Evolutionary conservation across 2,888 invertebrate genomes (phyloP).

Genomic region (Erynnis tages): DNA sequence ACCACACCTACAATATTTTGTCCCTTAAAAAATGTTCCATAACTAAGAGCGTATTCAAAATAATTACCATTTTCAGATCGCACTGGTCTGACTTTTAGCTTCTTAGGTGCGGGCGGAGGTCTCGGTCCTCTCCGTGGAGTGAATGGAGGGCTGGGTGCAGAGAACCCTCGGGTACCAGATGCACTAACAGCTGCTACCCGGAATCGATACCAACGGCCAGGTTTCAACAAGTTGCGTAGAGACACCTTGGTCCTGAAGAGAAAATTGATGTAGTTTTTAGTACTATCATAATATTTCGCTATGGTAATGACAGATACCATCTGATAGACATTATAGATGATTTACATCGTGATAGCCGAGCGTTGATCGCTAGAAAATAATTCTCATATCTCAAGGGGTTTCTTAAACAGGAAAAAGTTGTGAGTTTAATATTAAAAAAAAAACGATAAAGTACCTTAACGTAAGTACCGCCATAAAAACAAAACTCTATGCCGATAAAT

Average conservation of each 20-base stretch:
- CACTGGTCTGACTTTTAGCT: conserved; percentile 79
- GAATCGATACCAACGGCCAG: conserved; percentile 90
- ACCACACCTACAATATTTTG: too few species aligned
- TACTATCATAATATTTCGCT: too few species aligned
- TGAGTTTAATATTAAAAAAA: too few species aligned
- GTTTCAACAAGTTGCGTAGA: conserved; percentile 80
- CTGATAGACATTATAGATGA: too few species aligned
- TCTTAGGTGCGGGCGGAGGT: conserved; percentile 83
- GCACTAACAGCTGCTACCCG: conserved; percentile 88
- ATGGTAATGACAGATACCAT: too few species aligned
- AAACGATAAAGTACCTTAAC: conserved; percentile 3
- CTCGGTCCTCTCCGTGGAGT: conserved; percentile 81
- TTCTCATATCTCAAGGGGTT: too few species aligned
- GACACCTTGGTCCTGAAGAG: conserved; percentile 70
- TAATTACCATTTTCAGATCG: conserved; percentile 60
- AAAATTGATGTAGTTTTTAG: background rate
- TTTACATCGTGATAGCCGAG: too few species aligned
- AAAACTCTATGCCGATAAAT: conserved; percentile 2
- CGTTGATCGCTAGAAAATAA: too few species aligned
- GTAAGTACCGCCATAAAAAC: background rate
- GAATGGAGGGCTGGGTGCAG: conserved; percentile 81
- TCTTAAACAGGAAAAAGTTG: background rate
- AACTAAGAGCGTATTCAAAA: background rate
- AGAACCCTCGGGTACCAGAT: conserved; percentile 87
- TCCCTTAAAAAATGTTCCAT: too few species aligned